A percentile compares a stretch with the other conserved stretches of the same genome.
Evolutionary conservation across 2,113 vertebrate genomes (phyloP).

Genomic region (Mormyrus iriodes): DNA sequence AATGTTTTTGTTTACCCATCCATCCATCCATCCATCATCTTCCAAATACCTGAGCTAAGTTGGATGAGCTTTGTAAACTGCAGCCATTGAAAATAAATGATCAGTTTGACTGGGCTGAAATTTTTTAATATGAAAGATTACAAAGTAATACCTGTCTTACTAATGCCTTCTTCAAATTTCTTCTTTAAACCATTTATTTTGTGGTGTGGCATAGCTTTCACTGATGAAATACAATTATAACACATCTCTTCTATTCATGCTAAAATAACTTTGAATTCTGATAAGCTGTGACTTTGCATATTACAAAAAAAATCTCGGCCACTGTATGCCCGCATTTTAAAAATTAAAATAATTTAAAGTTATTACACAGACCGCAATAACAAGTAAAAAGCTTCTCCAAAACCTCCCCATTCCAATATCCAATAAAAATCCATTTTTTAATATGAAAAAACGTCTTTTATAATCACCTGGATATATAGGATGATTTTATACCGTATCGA

Average conservation of each 20-base stretch:
- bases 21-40: not conserved
- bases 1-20: not conserved
- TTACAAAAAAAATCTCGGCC: not conserved
- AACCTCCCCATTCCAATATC: not conserved
- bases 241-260: too few relatives aligned
- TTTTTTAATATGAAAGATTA: not conserved
- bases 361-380: not conserved
- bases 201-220: not conserved
- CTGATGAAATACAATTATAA: not conserved
- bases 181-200: not conserved
- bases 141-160: not conserved
- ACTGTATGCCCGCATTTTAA: not conserved
- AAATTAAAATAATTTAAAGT: not conserved
- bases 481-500: not conserved
- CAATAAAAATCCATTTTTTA: not conserved
- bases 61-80: not conserved
- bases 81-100: not conserved
- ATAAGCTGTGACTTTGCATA: not conserved
- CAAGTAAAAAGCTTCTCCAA: not conserved
- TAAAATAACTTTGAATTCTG: not conserved
- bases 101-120: not conserved
- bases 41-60: not conserved
- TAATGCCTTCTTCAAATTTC: not conserved
- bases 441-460: not conserved
- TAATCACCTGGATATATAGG: not conserved